phyloP scores from a whole-genome alignment of 2,797 vertebrate genomes.

The Acanthornis magna region DNA sequence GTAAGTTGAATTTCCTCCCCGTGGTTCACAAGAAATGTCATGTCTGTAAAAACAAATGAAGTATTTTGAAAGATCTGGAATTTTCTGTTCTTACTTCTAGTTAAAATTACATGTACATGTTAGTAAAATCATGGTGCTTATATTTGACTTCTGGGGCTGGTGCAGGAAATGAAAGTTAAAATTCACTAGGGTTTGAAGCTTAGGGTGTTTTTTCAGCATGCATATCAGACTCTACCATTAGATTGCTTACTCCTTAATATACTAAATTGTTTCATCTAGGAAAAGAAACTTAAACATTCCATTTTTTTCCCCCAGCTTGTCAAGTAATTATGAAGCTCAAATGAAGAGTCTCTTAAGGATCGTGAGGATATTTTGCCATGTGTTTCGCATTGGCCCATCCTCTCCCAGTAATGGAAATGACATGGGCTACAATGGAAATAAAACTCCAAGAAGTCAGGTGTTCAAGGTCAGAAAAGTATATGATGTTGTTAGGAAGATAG shows the following conservation, averaged over 20 bases:
- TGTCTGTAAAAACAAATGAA: background rate
- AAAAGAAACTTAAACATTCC: constrained; percentile 34
- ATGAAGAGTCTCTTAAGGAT: constrained; percentile 98
- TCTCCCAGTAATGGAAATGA: constrained; percentile 93
- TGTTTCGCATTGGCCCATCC: constrained; percentile 93
- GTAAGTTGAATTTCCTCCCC: background rate
- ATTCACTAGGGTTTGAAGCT: background rate
- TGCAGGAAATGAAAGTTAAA: background rate
- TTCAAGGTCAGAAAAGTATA: constrained; percentile 92
- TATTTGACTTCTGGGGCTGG: background rate
- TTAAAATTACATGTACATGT: background rate
- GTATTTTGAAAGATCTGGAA: background rate
- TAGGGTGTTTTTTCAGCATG: background rate
- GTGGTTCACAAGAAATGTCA: background rate
- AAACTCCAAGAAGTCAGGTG: constrained; percentile 95
- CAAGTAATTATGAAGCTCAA: constrained; percentile 97
- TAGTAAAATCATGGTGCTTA: background rate
- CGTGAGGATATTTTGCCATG: constrained; percentile 96
- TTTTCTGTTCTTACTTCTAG: background rate
- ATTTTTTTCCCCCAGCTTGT: constrained; percentile 81
- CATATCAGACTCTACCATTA: background rate
- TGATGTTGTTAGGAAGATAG: constrained; percentile 79
- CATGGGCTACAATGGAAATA: constrained; percentile 99
- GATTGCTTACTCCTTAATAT: background rate
- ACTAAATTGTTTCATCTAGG: background rate